Evolutionary conservation across 1,140 invertebrate genomes (phyloP), one percentile per base, ranked within the genome.

Genomic region (Drosophila pseudoobscura): DNA sequence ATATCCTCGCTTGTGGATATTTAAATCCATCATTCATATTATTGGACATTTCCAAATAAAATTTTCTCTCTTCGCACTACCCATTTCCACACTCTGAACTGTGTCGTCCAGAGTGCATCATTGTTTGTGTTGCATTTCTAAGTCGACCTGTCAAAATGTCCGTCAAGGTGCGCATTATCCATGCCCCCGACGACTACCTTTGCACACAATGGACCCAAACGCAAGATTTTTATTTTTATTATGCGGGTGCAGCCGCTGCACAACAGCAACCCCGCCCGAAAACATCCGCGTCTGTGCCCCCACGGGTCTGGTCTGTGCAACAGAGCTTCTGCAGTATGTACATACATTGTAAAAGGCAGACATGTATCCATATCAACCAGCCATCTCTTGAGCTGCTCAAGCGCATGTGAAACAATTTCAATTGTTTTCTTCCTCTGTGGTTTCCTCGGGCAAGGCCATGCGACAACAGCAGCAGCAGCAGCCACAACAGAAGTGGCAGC

Each of bases 381-480:
- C 41, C 49, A 68, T 73, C 60, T 73, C 17, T 11, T 9, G 31
- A 35, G 55, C 47, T 51, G 50, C 51, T 52, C 63, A 49, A 61
- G 59, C 58, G 60, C 78, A 78, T 85, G 80, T 65, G 74, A 87
- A 64, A 69, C 55, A 51, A 68, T 68, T 70, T 35, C 62, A 59
- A 88, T 79, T 88, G 82, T 78, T 45, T 75, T 54, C 24, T 55
- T 57, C 60, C 60, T 74, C 53, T 54, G 63, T 51, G 63, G 31
- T 58, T 82, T 69, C 69, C 75, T 71, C 24, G 51, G 78, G 64
- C 83, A 85, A 87, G 80, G 82, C 82, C 83, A 75, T 49, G 22
- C 26, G 24, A 22, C 57, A 53, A 6, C 56, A 56, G 29, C 55
- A 47, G 29, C 60, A 46, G 15, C 35, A 47, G 26, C 59, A 50